phyloP scores from a whole-genome alignment of 1,140 invertebrate genomes.

The Drosophila arawakana region DNA sequence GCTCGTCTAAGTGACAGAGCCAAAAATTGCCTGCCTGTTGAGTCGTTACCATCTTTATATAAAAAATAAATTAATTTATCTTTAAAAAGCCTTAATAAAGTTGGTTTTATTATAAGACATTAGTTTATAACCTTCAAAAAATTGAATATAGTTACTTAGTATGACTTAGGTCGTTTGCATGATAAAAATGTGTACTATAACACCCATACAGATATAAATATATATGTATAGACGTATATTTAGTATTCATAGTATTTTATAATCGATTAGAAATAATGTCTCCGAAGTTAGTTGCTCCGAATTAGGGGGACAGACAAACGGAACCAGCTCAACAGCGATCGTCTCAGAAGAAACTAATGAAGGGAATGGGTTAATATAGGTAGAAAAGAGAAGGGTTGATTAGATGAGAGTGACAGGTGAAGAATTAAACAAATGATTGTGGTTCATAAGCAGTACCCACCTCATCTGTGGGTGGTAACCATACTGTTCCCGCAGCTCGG shows the following conservation, averaged over 20 bases:
- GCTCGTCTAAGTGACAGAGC: background rate
- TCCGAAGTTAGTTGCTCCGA: conserved; percentile 85
- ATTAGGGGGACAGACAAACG: conserved; percentile 87
- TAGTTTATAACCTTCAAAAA: no score
- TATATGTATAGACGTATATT: no score
- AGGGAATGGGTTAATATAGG: background rate
- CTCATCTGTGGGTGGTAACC: conserved; percentile 68
- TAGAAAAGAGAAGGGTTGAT: background rate
- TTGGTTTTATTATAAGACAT: no score
- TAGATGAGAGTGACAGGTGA: background rate
- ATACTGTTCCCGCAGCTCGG: conserved; percentile 47
- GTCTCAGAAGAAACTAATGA: conserved; percentile 24
- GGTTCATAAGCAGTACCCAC: conserved; percentile 2
- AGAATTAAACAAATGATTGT: background rate
- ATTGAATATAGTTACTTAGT: no score
- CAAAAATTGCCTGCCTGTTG: background rate
- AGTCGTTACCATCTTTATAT: background rate
- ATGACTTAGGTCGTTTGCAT: no score
- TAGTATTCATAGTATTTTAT: background rate
- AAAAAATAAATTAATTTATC: no score
- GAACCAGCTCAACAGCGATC: background rate
- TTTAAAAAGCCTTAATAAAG: no score
- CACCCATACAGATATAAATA: no score
- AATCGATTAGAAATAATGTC: background rate
- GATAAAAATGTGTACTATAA: no score